These are phyloP conservation scores for Coluber constrictor DNA, from an alignment of 2,797 vertebrate genomes.

Conservation along the genomic window DNA sequence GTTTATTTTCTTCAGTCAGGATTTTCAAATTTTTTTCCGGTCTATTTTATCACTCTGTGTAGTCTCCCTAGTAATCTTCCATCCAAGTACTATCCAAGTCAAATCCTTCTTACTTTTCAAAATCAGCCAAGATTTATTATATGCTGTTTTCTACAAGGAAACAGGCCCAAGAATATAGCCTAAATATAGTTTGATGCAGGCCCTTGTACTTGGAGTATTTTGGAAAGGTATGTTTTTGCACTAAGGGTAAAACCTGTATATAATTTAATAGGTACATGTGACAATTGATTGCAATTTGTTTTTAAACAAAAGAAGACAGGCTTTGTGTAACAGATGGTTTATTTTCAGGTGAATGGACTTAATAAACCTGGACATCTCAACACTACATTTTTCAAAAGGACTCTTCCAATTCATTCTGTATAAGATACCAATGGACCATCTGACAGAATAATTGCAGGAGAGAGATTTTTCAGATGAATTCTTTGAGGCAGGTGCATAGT, in stretches of 20 bases:
- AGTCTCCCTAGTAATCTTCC: background rate
- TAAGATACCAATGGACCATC: conserved; percentile 12
- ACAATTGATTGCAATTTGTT: background rate
- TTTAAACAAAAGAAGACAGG: background rate
- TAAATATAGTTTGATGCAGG: background rate
- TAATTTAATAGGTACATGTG: background rate
- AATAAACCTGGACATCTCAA: conserved; percentile 16
- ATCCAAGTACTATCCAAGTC: background rate
- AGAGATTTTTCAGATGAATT: conserved; percentile 18
- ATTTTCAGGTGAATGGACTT: conserved; percentile 19
- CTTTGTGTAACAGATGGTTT: conserved; percentile 22
- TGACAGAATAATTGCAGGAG: conserved; percentile 20
- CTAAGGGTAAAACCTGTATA: background rate
- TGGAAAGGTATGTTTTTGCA: background rate
- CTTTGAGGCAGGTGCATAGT: conserved; percentile 12
- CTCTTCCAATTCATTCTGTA: background rate
- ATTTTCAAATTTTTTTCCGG: background rate
- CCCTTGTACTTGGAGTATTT: background rate
- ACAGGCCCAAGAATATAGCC: background rate
- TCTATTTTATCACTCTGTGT: background rate
- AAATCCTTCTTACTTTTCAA: background rate
- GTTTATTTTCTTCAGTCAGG: background rate
- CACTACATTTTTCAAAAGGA: background rate
- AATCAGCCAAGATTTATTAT: background rate
- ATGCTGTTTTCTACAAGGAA: background rate